Evolutionary conservation across 2,888 invertebrate species (phyloP).

Genomic region (Leptopterna dolabrata): DNA sequence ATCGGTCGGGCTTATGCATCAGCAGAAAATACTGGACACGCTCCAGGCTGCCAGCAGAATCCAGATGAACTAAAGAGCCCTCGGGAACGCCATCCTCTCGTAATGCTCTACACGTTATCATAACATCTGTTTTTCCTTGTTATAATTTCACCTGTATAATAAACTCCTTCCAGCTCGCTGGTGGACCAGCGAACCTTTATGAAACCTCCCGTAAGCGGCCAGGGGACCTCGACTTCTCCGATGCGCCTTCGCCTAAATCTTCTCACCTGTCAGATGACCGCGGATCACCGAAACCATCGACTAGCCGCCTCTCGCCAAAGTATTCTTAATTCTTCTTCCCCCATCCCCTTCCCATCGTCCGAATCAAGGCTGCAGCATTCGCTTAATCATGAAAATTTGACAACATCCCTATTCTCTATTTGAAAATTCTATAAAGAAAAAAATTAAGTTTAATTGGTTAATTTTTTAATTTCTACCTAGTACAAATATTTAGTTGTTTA

Average conservation of each 20-base stretch:
- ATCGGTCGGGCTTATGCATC: too few relatives aligned
- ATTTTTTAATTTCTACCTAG: conserved; percentile 19
- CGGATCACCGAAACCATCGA: conserved; percentile 51
- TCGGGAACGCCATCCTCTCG: too few relatives aligned
- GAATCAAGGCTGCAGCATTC: conserved; percentile 23
- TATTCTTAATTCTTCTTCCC: conserved; percentile 42
- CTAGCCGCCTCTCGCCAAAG: conserved; percentile 52
- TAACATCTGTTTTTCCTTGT: too few relatives aligned
- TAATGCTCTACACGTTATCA: too few relatives aligned
- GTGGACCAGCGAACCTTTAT: conserved; percentile 21
- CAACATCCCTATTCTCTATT: background rate
- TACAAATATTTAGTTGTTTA: conserved; percentile 40
- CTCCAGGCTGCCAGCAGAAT: too few relatives aligned
- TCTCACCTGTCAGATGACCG: conserved; percentile 37
- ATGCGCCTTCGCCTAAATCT: conserved; percentile 44
- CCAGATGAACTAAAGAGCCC: too few relatives aligned
- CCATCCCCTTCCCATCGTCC: conserved; percentile 63
- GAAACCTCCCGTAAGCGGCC: conserved; percentile 42
- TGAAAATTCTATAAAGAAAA: background rate
- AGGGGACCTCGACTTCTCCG: conserved; percentile 41
- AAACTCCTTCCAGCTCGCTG: conserved; percentile 29
- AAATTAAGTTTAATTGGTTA: background rate
- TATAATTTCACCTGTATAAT: too few relatives aligned
- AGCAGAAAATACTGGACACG: too few relatives aligned
- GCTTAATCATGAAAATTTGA: conserved; percentile 16